Conservation (phyloP, 2,888 invertebrate genomes). For the Atherix ibis region DNA sequence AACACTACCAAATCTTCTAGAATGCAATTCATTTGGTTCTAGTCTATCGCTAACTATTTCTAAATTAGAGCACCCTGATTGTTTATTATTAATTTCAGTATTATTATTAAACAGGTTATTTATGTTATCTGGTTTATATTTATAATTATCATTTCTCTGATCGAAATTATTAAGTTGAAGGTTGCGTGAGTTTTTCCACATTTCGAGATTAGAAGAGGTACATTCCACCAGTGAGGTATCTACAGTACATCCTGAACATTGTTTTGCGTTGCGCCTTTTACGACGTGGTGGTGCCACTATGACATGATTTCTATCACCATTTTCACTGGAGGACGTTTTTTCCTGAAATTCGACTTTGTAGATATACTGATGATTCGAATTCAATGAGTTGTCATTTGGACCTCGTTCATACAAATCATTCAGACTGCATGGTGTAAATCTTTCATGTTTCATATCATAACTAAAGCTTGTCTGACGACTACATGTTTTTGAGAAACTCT, state of each 20-base stretch:
- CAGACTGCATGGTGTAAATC: constrained; percentile 10
- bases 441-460: constrained; percentile 11
- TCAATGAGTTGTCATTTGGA: no score
- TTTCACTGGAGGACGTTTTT: no score
- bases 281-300: constrained; percentile 7
- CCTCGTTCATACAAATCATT: no score
- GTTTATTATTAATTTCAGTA: constrained; percentile 8
- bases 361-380: no score
- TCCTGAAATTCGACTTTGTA: neutral
- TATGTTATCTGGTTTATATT: neutral
- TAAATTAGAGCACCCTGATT: constrained; percentile 13
- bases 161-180: constrained; percentile 5
- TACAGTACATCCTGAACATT: no score
- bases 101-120: constrained; percentile 1
- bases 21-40: constrained; percentile 8
- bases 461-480: constrained; percentile 5
- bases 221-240: no score
- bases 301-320: no score
- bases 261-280: no score
- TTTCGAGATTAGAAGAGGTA: constrained; percentile 6
- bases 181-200: constrained; percentile 8
- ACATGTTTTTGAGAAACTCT: constrained; percentile 4
- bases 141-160: constrained; percentile 2
- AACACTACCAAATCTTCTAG: constrained; percentile 5
- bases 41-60: constrained; percentile 10